Base-by-base conservation (phyloP, 2,113 vertebrate genomes). In the Podilymbus podiceps region DNA sequence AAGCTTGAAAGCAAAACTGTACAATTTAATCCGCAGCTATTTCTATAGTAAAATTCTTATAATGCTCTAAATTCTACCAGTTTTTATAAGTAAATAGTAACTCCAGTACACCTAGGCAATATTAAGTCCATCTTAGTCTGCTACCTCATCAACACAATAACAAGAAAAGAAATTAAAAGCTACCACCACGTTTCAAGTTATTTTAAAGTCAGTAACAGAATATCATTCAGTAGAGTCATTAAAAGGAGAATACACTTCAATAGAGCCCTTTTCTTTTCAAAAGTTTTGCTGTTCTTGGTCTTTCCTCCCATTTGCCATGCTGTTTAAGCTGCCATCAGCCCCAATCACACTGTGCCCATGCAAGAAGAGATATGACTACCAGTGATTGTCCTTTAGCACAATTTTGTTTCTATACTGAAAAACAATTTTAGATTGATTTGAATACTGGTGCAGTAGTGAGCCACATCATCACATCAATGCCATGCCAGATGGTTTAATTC, bases 341-440 rank as follows among this genome's bases (percentile, higher is more conserved):
- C 27, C 15, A 50, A 12, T 35, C 22, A 47, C 30, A 44, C 13
- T 1, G 2, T 1, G 2, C 44, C 33, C n/a, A 11, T 33, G 46
- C 6, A 60, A 21, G 14, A 78, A 55, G 6, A 73, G n/a, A 50
- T 8, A 56, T 8, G 12, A 55, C 6, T 50, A 22, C 28, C 38
- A 50, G 20, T 18, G 50, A 56, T 66, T 85, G 52, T 31, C 21
- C 23, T n/a, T 35, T 9, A 49, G 28, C 2, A 5, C 2, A 25
- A 55, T 58, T 67, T 73, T 79, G 56, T 71, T 79, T 44, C 55
- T 50, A 7, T 28, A 28, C 5, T 46, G 38, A 63, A 47, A 47
- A 91, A 50, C 2, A 1, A 6, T 38, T 52, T 74, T 33, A 59
- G 13, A 18, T 19, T 63, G 12, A 21, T 60, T 83, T 47, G 17